Base-by-base conservation (phyloP, 2,888 invertebrate genomes). In the Celastrina argiolus region DNA sequence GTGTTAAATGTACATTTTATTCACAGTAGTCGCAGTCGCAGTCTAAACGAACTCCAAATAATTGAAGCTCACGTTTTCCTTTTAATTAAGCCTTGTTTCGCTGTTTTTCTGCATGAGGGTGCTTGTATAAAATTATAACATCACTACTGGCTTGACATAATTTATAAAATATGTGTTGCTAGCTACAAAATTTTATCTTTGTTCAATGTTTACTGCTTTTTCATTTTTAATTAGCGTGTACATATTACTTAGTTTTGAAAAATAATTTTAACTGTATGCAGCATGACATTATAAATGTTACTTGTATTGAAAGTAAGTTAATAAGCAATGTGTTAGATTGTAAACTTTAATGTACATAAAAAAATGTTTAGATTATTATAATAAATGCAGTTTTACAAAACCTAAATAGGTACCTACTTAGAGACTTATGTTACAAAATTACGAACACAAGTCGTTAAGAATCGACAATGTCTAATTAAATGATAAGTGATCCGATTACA, bases 91-190 rank as follows among this genome's bases (percentile, higher is more conserved):
- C 42, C 31, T 42, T 66, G 42, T 42, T 59, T 42, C 66, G 45
- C 42, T 66, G 66, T 59, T 66, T 66, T 65, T 66, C 34, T 66
- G 66, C 59, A 59, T 59, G 66, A 66, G 66, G 59, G 59, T 66
- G 59, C 59, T 66, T 42, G 18, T 58, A 31, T 65, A 36, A 66
- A 66, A 66, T 66, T 66, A 59, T 42, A 61, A 61, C 59, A 59
- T 41, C 45, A 58, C 42, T 31, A 66, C 59, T 41, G 59, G 59
- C 59, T 58, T 66, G 51, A 34, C 51, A 36, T 64, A 45, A 58
- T 58, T 59, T 59, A 59, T 26, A 42, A 59, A n/a, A n/a, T n/a
- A 28, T 41, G 45, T 66, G 59, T 66, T 66, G 66, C 59, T 59
- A 59, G 66, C 59, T 66, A 66, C 31, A 34, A 59, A 59, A 64